These are phyloP conservation scores for Brachionus rubens DNA, from an alignment of 1,140 invertebrate species.

Conservation along the genomic window DNA sequence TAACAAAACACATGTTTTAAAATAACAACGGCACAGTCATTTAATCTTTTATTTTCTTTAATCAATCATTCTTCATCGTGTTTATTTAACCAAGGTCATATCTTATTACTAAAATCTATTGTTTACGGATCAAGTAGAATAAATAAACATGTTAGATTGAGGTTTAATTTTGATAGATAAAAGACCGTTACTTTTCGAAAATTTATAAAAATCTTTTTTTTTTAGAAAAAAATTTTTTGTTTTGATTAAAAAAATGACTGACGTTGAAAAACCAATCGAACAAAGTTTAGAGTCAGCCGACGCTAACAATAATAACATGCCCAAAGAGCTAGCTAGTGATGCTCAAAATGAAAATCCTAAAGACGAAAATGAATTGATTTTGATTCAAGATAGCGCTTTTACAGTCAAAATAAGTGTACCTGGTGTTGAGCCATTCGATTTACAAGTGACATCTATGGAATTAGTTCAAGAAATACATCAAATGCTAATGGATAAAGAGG, in stretches of 20 bases:
- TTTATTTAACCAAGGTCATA: neutral
- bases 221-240: neutral
- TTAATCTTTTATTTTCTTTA: constrained; percentile 5
- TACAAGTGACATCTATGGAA: constrained; percentile 58
- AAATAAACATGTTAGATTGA: neutral
- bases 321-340: neutral
- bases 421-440: constrained; percentile 35
- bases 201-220: neutral
- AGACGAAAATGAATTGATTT: constrained; percentile 41
- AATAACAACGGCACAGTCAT: neutral
- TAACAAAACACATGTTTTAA: constrained; percentile 37
- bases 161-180: too few species aligned
- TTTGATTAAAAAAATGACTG: constrained; percentile 5
- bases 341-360: neutral
- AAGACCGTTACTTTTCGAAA: neutral
- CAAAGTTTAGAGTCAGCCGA: neutral
- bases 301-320: constrained; percentile 28
- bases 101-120: neutral
- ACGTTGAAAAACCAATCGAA: neutral
- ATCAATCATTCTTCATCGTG: neutral
- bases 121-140: constrained; percentile 1
- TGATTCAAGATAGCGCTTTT: constrained; percentile 44
- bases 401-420: constrained; percentile 42
- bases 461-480: constrained; percentile 98
- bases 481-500: constrained; percentile 91